phyloP scores from a whole-genome alignment of 2,888 invertebrate genomes.

The Morpho deidamia region DNA sequence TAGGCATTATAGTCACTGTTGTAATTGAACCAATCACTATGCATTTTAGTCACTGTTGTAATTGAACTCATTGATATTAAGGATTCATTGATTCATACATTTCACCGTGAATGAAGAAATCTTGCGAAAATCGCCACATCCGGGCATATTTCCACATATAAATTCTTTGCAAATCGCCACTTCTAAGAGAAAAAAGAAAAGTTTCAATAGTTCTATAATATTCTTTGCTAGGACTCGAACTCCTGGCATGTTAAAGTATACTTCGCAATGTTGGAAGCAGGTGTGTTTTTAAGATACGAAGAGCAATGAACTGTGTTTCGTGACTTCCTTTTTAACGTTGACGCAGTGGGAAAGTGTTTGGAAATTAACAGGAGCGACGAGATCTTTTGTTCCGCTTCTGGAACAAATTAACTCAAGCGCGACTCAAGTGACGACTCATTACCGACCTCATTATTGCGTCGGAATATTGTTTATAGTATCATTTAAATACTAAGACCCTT shows the following conservation, averaged over 20 bases:
- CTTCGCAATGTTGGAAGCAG: not conserved
- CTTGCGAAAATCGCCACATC: too few relatives aligned
- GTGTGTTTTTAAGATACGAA: conserved; percentile 26
- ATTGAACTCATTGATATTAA: too few relatives aligned
- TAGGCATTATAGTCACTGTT: too few relatives aligned
- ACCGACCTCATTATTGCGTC: conserved; percentile 44
- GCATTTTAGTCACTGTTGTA: too few relatives aligned
- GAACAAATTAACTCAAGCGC: conserved; percentile 36
- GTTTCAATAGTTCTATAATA: too few relatives aligned
- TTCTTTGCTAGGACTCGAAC: too few relatives aligned
- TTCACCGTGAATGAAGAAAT: too few relatives aligned
- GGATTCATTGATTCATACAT: too few relatives aligned
- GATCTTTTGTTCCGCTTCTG: conserved; percentile 57
- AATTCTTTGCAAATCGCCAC: too few relatives aligned
- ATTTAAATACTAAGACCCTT: conserved; percentile 18
- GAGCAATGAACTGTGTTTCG: conserved; percentile 57
- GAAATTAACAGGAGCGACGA: conserved; percentile 63
- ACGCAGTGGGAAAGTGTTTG: conserved; percentile 60
- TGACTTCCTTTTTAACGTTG: conserved; percentile 72
- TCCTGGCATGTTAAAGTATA: not conserved
- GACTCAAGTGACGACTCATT: conserved; percentile 24
- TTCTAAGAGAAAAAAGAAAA: too few relatives aligned
- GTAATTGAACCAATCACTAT: too few relatives aligned
- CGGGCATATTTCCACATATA: too few relatives aligned
- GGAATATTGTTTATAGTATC: conserved; percentile 53